A percentile compares a stretch with the other conserved stretches of the same genome.
phyloP scores from a whole-genome alignment of 2,888 invertebrate genomes.

The Limenitis arthemis region DNA sequence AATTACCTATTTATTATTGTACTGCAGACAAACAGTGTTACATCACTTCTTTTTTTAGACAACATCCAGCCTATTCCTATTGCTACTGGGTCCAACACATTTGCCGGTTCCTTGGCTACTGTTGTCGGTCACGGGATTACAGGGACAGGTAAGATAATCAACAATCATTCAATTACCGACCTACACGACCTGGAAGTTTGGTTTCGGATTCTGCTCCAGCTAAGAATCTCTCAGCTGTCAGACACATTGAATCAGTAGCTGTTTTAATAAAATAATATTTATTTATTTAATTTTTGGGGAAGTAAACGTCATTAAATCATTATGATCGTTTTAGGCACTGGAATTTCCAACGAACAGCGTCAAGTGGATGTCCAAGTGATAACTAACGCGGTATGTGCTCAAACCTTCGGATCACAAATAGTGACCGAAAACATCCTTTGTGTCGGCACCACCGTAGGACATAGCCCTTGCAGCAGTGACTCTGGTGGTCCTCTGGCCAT shows the following conservation, averaged over 20 bases:
- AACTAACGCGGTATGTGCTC: slow-evolving; percentile 40
- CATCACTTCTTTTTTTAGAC: slow-evolving; percentile 6
- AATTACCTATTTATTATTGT: too few relatives aligned
- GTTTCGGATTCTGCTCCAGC: too few relatives aligned
- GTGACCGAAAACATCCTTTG: slow-evolving; percentile 40
- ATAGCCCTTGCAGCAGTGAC: slow-evolving; percentile 47
- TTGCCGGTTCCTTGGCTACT: slow-evolving; percentile 23
- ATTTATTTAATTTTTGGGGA: too few relatives aligned
- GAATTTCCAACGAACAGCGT: slow-evolving; percentile 9
- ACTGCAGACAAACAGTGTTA: too few relatives aligned
- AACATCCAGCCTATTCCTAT: slow-evolving; percentile 20
- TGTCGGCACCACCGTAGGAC: slow-evolving; percentile 37
- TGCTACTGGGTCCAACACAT: slow-evolving; percentile 24
- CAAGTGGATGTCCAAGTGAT: slow-evolving; percentile 37
- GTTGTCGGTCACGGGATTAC: slow-evolving; percentile 35
- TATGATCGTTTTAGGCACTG: too few relatives aligned
- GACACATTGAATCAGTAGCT: too few relatives aligned
- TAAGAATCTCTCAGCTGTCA: too few relatives aligned
- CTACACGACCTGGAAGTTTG: too few relatives aligned
- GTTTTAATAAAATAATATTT: too few relatives aligned
- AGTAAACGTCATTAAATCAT: too few relatives aligned
- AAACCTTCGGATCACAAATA: slow-evolving; percentile 33
- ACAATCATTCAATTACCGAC: too few relatives aligned
- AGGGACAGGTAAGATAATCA: slow-evolving; percentile 32
- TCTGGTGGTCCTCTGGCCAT: slow-evolving; percentile 36